Base-by-base conservation (phyloP, 2,113 vertebrate genomes). In the Lota lota region DNA sequence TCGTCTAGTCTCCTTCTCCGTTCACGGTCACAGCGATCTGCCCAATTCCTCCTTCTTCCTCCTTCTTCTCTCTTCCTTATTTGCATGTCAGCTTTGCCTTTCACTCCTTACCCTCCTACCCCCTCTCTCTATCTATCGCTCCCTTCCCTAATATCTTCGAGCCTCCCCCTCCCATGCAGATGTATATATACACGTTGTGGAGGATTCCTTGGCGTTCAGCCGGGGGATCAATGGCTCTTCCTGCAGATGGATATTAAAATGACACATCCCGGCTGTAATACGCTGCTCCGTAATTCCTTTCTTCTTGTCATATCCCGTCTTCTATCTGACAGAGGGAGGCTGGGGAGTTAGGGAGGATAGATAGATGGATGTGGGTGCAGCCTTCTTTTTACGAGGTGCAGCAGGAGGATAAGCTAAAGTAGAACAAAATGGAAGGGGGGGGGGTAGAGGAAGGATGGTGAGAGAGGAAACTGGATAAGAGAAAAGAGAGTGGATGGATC, bases 151-250 rank as follows among this genome's bases (percentile, higher is more conserved):
- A n/a, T 19, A 2, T 21, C 53, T 19, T n/a, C 56, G 10, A 5
- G 7, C 58, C 21, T 59, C 57, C 61, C 50, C 70, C 58, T 51
- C 70, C 21, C 17, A 24, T 57, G 17, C 59, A 14, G 18, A 0
- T 3, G 14, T 50, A 51, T 28, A 5, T 28, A 5, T 28, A 28
- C 28, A 28, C 28, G 28, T 28, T 28, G 28, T 28, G 1, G 28
- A 28, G 28, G 28, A 28, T 28, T 28, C 28, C 28, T 20, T 86
- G 81, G 79, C 75, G 64, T 18, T 61, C 3, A 65, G 70, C 84
- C 77, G 47, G 60, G 60, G 76, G 28, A 83, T 84, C 80, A 72
- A 79, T 88, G 66, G 69, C 81, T 83, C 74, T 79, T 73, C 64
- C 59, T 72, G 80, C 72, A 68, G 74, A 77, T 74, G 79, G 78